Evolutionary conservation across 2,888 invertebrate genomes (phyloP).

Genomic region (Microlaimidae sp.): DNA sequence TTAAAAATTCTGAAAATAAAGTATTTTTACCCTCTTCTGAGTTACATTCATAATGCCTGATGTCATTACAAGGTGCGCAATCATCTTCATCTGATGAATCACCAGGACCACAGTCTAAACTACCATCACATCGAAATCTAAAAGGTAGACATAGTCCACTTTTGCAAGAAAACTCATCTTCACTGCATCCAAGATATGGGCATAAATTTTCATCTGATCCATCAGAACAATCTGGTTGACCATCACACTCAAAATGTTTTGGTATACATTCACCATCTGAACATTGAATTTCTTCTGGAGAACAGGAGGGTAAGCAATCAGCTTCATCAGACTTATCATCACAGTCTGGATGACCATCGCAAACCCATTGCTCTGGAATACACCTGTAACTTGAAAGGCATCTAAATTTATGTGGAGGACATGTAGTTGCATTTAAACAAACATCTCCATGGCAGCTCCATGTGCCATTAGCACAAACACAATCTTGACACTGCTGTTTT

Average conservation of each 20-base stretch:
- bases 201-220: conserved; percentile 4
- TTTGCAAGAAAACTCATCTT: conserved; percentile 11
- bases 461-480: conserved; percentile 52
- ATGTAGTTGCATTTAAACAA: conserved; percentile 40
- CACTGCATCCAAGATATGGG: conserved; percentile 6
- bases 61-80: conserved; percentile 6
- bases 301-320: neutral
- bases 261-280: conserved; percentile 9
- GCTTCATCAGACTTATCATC: conserved; percentile 10
- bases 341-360: conserved; percentile 11
- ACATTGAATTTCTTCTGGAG: conserved; percentile 6
- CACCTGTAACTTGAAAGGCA: conserved; percentile 4
- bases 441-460: conserved; percentile 60
- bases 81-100: conserved; percentile 13
- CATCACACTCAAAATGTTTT: conserved; percentile 2
- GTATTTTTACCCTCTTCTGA: too few species aligned
- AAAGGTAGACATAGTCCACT: conserved; percentile 11
- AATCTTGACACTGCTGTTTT: neutral
- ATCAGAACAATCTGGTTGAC: conserved; percentile 7
- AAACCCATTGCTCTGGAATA: neutral
- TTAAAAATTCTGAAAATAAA: too few species aligned
- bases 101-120: conserved; percentile 10
- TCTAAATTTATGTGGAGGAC: conserved; percentile 5
- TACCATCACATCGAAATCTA: conserved; percentile 11
- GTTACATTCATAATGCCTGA: conserved; percentile 8